Base-by-base conservation (phyloP, 2,113 vertebrate genomes). In the Daubentonia madagascariensis region DNA sequence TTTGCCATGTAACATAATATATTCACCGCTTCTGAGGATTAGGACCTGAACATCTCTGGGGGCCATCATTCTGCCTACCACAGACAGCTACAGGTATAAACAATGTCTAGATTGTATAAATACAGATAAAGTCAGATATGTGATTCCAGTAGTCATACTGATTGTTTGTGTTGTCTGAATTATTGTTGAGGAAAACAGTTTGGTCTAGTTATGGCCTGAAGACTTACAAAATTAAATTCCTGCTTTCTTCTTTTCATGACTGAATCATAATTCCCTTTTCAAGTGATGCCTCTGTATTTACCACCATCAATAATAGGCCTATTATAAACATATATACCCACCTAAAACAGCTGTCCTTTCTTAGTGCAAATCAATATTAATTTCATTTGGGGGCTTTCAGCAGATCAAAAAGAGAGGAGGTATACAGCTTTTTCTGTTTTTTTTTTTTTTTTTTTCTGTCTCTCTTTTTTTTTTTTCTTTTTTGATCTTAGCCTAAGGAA, bases 281-380 rank as follows among this genome's bases (percentile, higher is more conserved):
- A 86, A 76, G 20, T 37, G 37, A 90, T 84, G 8, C 54, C 35
- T 40, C 48, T 89, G 3, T 54, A 54, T 79, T 89, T 91, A 54
- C 50, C 2, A 17, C 8, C 40, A 95, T 90, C 94, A 96, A 68
- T 85, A 96, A 96, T 48, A 73, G 75, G 3, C 22, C 52, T 89
- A 65, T 79, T 91, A 70, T 75, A 95, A 91, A 93, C 20, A 73
- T 65, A 94, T 50, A 88, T 50, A 63, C 43, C 35, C 61, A 91
- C 61, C 50, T 85, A 83, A 94, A 94, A 87, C 40, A 57, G 73
- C 37, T 93, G 8, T 83, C n/a, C 37, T 88, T 97, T 89, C 86
- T 92, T 92, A 86, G 86, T 45, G 22, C n/a, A 95, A 95, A 96
- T 96, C 86, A 73, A 97, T 96, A 95, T 84, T 96, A 93, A 95